These are phyloP conservation scores for Prunella strophiata DNA, from an alignment of 2,797 vertebrate species.

Conservation along the genomic window DNA sequence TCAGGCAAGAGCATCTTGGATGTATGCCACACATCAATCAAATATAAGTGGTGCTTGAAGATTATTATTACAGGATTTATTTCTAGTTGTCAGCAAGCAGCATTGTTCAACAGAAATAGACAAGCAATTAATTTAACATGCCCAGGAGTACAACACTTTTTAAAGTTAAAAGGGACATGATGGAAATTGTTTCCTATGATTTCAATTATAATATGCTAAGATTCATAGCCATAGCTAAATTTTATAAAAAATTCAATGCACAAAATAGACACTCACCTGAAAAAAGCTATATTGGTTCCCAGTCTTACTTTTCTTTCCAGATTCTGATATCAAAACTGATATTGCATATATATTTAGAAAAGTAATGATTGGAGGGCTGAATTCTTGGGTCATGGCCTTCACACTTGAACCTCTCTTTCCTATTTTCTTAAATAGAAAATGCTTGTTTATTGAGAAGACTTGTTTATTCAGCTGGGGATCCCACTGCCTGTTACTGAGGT, in stretches of 20 bases:
- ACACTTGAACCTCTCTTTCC: not conserved
- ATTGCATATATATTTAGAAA: not conserved
- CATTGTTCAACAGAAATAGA: not conserved
- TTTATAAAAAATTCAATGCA: not conserved
- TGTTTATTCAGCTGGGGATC: not conserved
- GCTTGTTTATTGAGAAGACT: not conserved
- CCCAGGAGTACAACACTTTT: not conserved
- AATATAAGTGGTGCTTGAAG: not conserved
- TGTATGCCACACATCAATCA: not conserved
- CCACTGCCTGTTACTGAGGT: not conserved
- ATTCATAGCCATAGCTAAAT: not conserved
- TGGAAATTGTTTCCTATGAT: not conserved
- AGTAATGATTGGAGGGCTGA: fast-evolving
- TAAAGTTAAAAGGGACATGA: not conserved
- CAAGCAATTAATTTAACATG: not conserved
- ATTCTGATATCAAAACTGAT: not conserved
- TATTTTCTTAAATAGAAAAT: not conserved
- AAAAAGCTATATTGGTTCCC: not conserved
- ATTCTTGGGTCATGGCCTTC: not conserved
- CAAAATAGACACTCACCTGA: not conserved
- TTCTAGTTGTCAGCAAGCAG: not conserved
- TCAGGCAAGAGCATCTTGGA: not conserved
- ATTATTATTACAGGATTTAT: not conserved
- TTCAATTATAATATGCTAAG: not conserved
- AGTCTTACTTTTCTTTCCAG: not conserved